Conservation (phyloP, 2,888 invertebrate species). For the Dastarcus helophoroides region DNA sequence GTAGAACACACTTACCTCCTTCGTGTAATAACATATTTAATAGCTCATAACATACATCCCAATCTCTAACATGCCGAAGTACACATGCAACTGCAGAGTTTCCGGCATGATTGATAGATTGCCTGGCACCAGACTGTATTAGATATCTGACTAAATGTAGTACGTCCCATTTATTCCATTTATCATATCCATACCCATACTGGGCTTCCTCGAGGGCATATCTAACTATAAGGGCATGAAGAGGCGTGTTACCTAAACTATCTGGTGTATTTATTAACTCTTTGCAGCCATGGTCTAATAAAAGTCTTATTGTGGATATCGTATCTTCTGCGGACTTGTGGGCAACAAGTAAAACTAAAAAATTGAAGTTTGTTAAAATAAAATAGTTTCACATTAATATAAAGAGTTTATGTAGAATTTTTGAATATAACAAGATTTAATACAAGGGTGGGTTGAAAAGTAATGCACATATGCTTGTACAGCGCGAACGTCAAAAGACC, state of each 20-base stretch:
- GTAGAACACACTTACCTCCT: slow-evolving; percentile 47
- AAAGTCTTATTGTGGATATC: slow-evolving; percentile 51
- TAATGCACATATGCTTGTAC: too few relatives aligned
- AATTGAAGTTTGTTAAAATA: slow-evolving; percentile 3
- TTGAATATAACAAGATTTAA: neutral
- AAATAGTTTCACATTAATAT: slow-evolving; percentile 6
- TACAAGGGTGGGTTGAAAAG: neutral
- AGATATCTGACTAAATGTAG: slow-evolving; percentile 52
- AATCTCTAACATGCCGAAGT: slow-evolving; percentile 56
- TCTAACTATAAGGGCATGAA: slow-evolving; percentile 52
- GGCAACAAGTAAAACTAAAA: slow-evolving; percentile 52
- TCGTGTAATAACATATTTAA: slow-evolving; percentile 47
- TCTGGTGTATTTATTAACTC: slow-evolving; percentile 63
- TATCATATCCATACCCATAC: slow-evolving; percentile 55
- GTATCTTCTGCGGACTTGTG: slow-evolving; percentile 62
- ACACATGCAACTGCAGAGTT: slow-evolving; percentile 61
- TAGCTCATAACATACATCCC: slow-evolving; percentile 52
- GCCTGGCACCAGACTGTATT: slow-evolving; percentile 52
- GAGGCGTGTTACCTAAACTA: slow-evolving; percentile 59
- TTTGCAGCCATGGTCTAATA: slow-evolving; percentile 61
- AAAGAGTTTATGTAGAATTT: neutral
- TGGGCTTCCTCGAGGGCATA: slow-evolving; percentile 58
- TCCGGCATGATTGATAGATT: slow-evolving; percentile 56
- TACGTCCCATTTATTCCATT: slow-evolving; percentile 66
- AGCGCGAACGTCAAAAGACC: too few relatives aligned